These are phyloP conservation scores for Chitala chitala DNA, from an alignment of 2,113 vertebrate genomes.

Conservation along the genomic window DNA sequence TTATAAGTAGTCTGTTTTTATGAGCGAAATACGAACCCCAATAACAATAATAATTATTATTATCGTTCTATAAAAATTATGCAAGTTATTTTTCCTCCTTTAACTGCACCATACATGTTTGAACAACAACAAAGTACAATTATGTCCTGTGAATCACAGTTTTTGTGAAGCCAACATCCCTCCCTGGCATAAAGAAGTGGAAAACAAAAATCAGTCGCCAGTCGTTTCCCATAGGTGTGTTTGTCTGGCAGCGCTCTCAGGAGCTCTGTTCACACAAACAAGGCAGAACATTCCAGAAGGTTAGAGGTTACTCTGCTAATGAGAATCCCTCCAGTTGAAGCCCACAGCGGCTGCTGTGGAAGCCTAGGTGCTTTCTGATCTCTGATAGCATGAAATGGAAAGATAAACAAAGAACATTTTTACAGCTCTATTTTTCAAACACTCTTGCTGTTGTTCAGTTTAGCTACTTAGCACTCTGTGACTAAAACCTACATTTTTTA, in stretches of 20 bases:
- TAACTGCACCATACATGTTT: background rate
- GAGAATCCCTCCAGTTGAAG: conserved; percentile 9
- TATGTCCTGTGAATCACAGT: background rate
- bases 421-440: background rate
- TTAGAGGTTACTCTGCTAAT: background rate
- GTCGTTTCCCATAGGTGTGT: conserved; percentile 3
- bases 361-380: background rate
- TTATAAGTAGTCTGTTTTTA: background rate
- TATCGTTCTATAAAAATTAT: no score
- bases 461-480: background rate
- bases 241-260: background rate
- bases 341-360: background rate
- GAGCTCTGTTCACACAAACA: background rate
- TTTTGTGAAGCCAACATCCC: background rate
- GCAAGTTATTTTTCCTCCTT: background rate
- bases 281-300: background rate
- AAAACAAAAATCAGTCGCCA: background rate
- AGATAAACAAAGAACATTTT: background rate
- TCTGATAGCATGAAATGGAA: background rate
- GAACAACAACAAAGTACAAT: background rate
- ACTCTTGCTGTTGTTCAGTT: background rate
- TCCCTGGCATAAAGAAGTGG: background rate
- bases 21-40: background rate
- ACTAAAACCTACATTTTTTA: background rate
- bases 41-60: background rate